These are phyloP conservation scores for Mesitornis unicolor DNA, from an alignment of 2,113 vertebrate genomes.

Conservation along the genomic window DNA sequence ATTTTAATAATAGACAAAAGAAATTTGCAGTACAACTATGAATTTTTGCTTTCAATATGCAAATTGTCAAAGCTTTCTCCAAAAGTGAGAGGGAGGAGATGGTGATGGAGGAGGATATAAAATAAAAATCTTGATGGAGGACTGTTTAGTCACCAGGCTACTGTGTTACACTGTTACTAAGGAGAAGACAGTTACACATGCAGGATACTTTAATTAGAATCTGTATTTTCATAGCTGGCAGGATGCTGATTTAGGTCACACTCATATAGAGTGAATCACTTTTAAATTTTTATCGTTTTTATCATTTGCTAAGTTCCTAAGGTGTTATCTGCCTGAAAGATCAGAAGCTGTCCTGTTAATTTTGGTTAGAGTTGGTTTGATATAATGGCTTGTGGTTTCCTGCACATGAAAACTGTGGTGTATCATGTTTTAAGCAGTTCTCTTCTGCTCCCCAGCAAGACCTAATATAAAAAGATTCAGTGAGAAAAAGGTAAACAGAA, in stretches of 20 bases:
- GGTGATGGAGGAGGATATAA: not conserved
- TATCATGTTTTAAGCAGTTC: not conserved
- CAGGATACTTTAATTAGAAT: not conserved
- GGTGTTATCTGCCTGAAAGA: not conserved
- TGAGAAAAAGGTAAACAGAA: not conserved
- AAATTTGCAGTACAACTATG: not conserved
- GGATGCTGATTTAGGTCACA: not conserved
- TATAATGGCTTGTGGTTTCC: not conserved
- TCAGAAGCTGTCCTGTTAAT: not conserved
- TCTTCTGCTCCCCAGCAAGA: not conserved
- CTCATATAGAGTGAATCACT: not conserved
- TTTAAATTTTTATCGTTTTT: not conserved
- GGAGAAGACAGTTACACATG: not conserved
- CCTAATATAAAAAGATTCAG: not conserved
- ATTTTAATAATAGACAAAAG: not conserved
- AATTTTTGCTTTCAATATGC: not conserved
- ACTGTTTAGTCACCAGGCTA: not conserved
- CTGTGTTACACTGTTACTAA: not conserved
- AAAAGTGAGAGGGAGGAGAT: not conserved
- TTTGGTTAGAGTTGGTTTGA: not conserved
- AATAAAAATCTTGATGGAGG: not conserved
- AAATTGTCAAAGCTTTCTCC: not conserved
- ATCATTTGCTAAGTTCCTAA: not conserved
- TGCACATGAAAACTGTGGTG: not conserved
- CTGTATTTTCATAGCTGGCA: not conserved